Evolutionary conservation across 2,797 vertebrate species (phyloP).

Genomic region (Sparidentex hasta): DNA sequence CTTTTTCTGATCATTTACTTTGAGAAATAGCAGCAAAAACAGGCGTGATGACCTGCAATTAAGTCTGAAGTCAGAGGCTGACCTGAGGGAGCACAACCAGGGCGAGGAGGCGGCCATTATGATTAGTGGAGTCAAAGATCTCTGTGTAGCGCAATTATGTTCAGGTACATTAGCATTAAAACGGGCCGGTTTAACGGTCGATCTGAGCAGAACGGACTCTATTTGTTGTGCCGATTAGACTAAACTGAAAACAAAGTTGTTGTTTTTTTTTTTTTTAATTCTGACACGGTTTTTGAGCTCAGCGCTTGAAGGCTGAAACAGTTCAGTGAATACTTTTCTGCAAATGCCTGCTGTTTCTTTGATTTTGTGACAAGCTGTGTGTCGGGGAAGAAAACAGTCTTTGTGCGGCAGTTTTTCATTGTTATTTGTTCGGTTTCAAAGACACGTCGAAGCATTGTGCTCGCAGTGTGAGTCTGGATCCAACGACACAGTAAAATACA

Average conservation of each 20-base stretch:
- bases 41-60: constrained; percentile 40
- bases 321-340: neutral
- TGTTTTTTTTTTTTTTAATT: constrained; percentile 13
- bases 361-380: constrained; percentile 3
- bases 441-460: neutral
- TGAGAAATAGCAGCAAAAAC: constrained; percentile 45
- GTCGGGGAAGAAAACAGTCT: neutral
- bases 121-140: constrained; percentile 54
- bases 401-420: neutral
- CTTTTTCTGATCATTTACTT: constrained; percentile 22
- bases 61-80: constrained; percentile 47
- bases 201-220: constrained; percentile 19
- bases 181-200: constrained; percentile 34
- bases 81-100: constrained; percentile 21
- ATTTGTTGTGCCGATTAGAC: neutral
- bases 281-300: neutral
- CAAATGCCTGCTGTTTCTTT: neutral
- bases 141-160: constrained; percentile 34
- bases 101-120: constrained; percentile 48
- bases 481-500: neutral
- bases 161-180: constrained; percentile 53
- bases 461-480: neutral
- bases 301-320: neutral
- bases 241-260: constrained; percentile 31
- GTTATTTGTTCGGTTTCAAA: neutral